Evolutionary conservation across 2,797 vertebrate species (phyloP).

Genomic region (Brachyrhaphis roseni): DNA sequence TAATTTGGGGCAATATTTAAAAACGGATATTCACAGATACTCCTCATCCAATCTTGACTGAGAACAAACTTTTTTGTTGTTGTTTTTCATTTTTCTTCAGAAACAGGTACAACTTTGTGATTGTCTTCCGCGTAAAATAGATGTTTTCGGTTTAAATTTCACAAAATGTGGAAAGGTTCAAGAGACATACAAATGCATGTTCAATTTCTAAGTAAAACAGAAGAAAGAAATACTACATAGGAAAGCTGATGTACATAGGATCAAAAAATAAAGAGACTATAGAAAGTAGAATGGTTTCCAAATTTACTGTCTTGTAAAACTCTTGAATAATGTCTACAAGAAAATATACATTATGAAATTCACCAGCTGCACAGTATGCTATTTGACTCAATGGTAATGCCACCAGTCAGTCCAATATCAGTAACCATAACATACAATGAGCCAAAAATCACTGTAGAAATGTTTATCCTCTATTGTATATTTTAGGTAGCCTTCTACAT

Average conservation of each 20-base stretch:
- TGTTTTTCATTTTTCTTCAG: neutral
- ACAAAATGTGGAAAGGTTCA: neutral
- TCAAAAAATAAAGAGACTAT: neutral
- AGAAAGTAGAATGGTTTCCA: neutral
- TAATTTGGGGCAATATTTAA: neutral
- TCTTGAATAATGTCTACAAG: slow-evolving; percentile 40
- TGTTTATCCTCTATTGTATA: neutral
- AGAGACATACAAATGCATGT: neutral
- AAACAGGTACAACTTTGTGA: neutral
- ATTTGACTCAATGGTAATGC: slow-evolving; percentile 27
- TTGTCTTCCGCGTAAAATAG: neutral
- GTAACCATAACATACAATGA: slow-evolving; percentile 18
- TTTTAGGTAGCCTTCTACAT: neutral
- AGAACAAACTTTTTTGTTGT: neutral
- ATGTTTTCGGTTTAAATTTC: neutral
- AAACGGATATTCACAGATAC: neutral
- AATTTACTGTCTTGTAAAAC: neutral
- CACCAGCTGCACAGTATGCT: slow-evolving; percentile 29
- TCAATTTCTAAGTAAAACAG: neutral
- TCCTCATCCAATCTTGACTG: neutral
- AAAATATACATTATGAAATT: slow-evolving; percentile 41
- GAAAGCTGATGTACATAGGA: neutral
- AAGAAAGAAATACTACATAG: neutral
- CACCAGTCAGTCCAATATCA: slow-evolving; percentile 27
- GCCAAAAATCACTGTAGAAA: neutral